These are phyloP conservation scores for Netelia virgata DNA, from an alignment of 2,888 invertebrate species.

Conservation along the genomic window DNA sequence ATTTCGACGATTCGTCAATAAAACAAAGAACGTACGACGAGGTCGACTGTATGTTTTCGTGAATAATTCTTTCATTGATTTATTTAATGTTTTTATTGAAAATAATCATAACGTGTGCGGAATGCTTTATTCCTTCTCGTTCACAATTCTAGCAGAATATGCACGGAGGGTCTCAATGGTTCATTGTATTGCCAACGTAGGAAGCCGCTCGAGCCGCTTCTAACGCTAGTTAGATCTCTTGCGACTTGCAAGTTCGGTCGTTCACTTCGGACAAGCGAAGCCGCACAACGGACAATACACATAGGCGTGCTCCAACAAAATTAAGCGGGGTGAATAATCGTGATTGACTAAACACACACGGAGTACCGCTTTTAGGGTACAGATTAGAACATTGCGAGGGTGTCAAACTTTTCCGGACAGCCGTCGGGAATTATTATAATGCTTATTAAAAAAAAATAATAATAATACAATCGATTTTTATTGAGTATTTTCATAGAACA, in stretches of 20 bases:
- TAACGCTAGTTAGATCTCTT: conserved; percentile 35
- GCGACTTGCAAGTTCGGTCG: conserved; percentile 34
- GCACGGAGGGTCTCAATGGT: conserved; percentile 33
- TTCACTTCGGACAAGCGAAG: conserved; percentile 40
- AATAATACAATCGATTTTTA: no score
- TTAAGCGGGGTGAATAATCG: conserved; percentile 39
- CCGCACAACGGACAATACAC: conserved; percentile 34
- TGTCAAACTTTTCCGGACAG: neutral
- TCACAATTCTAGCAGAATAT: neutral
- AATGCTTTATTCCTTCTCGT: no score
- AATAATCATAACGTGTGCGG: neutral
- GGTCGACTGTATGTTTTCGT: neutral
- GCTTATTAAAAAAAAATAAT: neutral
- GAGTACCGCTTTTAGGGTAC: conserved; percentile 5
- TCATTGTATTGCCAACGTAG: conserved; percentile 31
- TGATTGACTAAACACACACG: neutral
- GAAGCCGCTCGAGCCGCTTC: conserved; percentile 24
- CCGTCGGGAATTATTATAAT: neutral
- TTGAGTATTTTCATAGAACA: no score
- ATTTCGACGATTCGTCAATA: neutral
- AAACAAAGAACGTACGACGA: neutral
- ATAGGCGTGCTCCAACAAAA: neutral
- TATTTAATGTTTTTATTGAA: neutral
- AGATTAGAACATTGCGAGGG: conserved; percentile 22
- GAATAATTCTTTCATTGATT: neutral